Conservation (phyloP, 2,888 invertebrate species). For the Drosophila multiciliata region DNA sequence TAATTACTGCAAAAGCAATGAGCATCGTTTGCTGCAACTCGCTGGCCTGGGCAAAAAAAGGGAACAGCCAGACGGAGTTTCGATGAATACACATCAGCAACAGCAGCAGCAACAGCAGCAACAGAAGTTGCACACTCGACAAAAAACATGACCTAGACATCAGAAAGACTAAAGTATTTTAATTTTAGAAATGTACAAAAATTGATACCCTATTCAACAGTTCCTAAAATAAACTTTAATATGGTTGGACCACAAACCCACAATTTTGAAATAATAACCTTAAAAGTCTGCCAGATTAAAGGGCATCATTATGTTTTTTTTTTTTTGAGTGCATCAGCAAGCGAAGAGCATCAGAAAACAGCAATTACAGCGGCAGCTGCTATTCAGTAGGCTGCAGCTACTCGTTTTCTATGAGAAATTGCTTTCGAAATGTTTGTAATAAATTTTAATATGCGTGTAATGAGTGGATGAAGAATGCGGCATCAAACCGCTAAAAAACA, state of each 20-base stretch:
- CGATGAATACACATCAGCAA: slow-evolving; percentile 58
- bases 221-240: not conserved
- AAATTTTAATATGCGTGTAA: slow-evolving; percentile 82
- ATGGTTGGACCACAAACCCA: not conserved
- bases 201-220: not conserved
- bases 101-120: slow-evolving; percentile 1
- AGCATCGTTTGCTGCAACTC: slow-evolving; percentile 45
- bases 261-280: not conserved
- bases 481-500: slow-evolving; percentile 26
- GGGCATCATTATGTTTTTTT: not conserved
- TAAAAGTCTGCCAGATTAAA: not conserved
- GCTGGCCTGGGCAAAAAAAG: slow-evolving; percentile 15
- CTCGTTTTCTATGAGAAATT: slow-evolving; percentile 78
- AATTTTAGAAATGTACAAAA: not conserved
- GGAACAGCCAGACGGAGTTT: slow-evolving; percentile 30
- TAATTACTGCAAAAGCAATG: slow-evolving; percentile 84
- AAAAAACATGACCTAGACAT: not conserved
- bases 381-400: slow-evolving; percentile 45
- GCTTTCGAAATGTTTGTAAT: slow-evolving; percentile 76
- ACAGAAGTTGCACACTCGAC: slow-evolving; percentile 4
- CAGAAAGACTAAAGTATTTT: not conserved
- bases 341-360: slow-evolving; percentile 3
- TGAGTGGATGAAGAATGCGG: slow-evolving; percentile 74
- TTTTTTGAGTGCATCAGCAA: slow-evolving; percentile 5
- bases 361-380: slow-evolving; percentile 32